Evolutionary conservation across 2,113 vertebrate genomes (phyloP), one percentile per base, ranked within the genome.

Genomic region (Pelecanus crispus): DNA sequence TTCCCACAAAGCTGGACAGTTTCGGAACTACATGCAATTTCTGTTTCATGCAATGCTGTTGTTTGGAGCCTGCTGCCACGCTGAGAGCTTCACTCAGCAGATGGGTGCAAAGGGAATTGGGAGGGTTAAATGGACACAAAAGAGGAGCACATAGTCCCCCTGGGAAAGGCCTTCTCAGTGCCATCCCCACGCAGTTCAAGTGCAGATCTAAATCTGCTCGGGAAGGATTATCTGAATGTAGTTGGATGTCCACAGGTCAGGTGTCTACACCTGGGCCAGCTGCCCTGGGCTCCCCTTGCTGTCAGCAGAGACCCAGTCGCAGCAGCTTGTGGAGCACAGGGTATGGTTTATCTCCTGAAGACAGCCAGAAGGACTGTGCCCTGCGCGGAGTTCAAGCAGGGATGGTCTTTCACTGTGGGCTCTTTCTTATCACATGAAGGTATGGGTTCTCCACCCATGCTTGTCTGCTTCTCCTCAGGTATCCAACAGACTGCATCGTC

Each of bases 141-240:
- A 53, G 0, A 70, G 34, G 34, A 87, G 34, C 44, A 56, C 0
- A 0, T 2, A 45, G 52, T 17, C 2, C 7, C 38, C 26, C 29
- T 26, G 34, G 55, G 34, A 84, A 66, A 81, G 36, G 52, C 44
- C 28, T 45, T 25, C 16, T 56, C 63, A 58, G 65, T 12, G 16
- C 40, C 25, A 34, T 7, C 32, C 32, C 53, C 26, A 29, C 68
- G 77, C 44, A 65, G 12, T 53, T 47, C 38, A 20, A 36, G 58
- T 3, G 22, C 56, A 40, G 47, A 32, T 55, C 68, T 38, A 58
- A 83, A 71, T 17, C n/a, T 44, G 75, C 83, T 80, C 21, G 50
- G 81, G 65, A 81, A 58, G 14, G 16, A 45, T 26, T 44, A 16
- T 21, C 3, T 63, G 31, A 71, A 29, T 5, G 42, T 2, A 82